Conservation (phyloP, 2,797 vertebrate genomes). For the Coracias cyanogaster region DNA sequence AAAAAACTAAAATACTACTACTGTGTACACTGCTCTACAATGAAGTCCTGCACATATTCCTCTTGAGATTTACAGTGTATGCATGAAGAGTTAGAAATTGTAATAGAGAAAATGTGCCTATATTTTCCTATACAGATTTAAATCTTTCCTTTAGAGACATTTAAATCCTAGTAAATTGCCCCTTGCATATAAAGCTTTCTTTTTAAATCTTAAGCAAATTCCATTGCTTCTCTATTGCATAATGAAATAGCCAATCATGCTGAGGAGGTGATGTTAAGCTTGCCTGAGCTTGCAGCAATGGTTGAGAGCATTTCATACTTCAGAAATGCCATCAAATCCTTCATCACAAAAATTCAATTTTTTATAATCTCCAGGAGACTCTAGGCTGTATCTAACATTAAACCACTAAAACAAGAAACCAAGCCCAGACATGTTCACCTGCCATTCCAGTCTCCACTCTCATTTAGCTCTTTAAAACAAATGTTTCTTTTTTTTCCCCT, state of each 20-base stretch:
- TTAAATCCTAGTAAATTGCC: constrained; percentile 66
- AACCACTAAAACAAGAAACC: constrained; percentile 33
- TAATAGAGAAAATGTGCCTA: constrained; percentile 55
- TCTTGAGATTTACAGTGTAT: constrained; percentile 35
- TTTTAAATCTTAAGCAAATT: constrained; percentile 71
- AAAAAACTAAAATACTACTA: constrained; percentile 6
- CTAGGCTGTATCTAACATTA: constrained; percentile 19
- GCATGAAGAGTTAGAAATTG: constrained; percentile 10
- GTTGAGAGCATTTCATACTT: constrained; percentile 56
- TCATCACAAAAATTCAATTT: constrained; percentile 44
- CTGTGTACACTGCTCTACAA: background rate
- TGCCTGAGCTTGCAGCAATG: constrained; percentile 43
- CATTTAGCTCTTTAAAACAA: background rate
- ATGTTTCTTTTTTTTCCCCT: background rate
- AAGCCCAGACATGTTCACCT: constrained; percentile 2
- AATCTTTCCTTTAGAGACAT: constrained; percentile 58
- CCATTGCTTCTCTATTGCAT: constrained; percentile 29
- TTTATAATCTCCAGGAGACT: constrained; percentile 39
- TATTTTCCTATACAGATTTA: constrained; percentile 39
- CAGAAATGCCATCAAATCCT: constrained; percentile 54
- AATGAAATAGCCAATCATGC: constrained; percentile 42
- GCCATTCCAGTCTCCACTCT: background rate
- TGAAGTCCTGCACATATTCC: constrained; percentile 4
- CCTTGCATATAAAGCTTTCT: constrained; percentile 44
- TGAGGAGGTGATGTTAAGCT: constrained; percentile 40